Conservation (phyloP, 1,140 invertebrate genomes). For the Trichonephila clavata region DNA sequence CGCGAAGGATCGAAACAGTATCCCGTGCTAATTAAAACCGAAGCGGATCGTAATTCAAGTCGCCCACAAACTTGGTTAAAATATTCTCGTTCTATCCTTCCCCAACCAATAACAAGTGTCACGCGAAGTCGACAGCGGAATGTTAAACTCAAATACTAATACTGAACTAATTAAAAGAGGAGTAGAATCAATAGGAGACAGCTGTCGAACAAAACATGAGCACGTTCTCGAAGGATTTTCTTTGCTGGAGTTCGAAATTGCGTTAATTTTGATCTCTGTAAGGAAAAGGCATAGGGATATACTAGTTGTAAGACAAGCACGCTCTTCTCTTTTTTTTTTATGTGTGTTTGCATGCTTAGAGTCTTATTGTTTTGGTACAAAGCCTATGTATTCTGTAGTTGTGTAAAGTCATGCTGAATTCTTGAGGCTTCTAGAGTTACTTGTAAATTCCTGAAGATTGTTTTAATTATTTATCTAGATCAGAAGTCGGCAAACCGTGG, state of each 20-base stretch:
- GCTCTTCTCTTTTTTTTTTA: too few relatives aligned
- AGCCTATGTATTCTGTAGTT: too few relatives aligned
- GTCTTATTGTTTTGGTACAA: too few relatives aligned
- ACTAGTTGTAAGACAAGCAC: too few relatives aligned
- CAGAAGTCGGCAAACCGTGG: too few relatives aligned
- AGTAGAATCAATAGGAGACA: background rate
- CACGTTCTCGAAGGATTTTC: background rate
- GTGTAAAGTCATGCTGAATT: too few relatives aligned
- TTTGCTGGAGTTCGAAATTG: background rate
- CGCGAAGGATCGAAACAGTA: background rate
- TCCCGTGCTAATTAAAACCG: background rate
- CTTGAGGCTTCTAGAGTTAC: too few relatives aligned
- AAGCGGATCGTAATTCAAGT: background rate
- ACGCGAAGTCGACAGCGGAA: constrained; percentile 2
- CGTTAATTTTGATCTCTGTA: too few relatives aligned
- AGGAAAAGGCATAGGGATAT: too few relatives aligned
- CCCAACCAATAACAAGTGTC: background rate
- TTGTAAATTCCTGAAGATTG: too few relatives aligned
- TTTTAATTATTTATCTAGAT: too few relatives aligned
- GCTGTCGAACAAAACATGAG: background rate
- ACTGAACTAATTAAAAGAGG: constrained; percentile 23
- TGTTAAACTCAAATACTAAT: background rate
- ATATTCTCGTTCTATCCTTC: background rate
- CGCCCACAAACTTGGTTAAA: constrained; percentile 1
- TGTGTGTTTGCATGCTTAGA: too few relatives aligned